These are phyloP conservation scores for Bombyx mandarina DNA, from an alignment of 1,140 invertebrate species.

Conservation along the genomic window DNA sequence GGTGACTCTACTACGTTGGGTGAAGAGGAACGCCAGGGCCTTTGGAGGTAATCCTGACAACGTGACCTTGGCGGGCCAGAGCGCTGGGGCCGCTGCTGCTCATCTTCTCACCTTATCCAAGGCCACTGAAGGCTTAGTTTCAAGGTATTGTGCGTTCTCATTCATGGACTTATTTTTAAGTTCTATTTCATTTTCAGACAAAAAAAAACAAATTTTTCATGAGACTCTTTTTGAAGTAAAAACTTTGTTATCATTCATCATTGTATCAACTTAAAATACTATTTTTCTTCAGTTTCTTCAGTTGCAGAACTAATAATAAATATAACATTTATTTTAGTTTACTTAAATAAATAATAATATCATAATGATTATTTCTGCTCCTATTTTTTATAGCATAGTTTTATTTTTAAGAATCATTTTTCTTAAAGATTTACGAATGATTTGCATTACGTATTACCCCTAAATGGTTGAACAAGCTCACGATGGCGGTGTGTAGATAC, in stretches of 20 bases:
- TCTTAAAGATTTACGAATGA: too few species aligned
- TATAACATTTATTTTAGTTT: too few species aligned
- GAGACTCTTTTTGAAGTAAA: not conserved
- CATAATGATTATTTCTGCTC: too few species aligned
- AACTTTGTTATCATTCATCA: not conserved
- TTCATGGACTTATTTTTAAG: not conserved
- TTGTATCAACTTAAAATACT: too few species aligned
- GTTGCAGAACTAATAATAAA: too few species aligned
- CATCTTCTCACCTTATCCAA: constrained; percentile 63
- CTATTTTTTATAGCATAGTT: too few species aligned
- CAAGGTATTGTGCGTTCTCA: constrained; percentile 25
- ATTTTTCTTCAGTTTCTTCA: too few species aligned
- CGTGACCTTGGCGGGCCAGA: constrained; percentile 75
- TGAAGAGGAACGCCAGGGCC: constrained; percentile 74
- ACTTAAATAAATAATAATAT: too few species aligned
- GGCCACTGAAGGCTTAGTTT: constrained; percentile 44
- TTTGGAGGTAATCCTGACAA: constrained; percentile 78
- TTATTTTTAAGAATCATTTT: too few species aligned
- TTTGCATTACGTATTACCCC: too few species aligned
- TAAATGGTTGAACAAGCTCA: too few species aligned
- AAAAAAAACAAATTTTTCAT: not conserved
- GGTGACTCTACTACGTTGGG: constrained; percentile 74
- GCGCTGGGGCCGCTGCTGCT: constrained; percentile 70
- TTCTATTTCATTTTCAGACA: not conserved
- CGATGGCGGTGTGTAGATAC: too few species aligned